phyloP scores from a whole-genome alignment of 2,113 vertebrate genomes.

The Coptodon rendalli region DNA sequence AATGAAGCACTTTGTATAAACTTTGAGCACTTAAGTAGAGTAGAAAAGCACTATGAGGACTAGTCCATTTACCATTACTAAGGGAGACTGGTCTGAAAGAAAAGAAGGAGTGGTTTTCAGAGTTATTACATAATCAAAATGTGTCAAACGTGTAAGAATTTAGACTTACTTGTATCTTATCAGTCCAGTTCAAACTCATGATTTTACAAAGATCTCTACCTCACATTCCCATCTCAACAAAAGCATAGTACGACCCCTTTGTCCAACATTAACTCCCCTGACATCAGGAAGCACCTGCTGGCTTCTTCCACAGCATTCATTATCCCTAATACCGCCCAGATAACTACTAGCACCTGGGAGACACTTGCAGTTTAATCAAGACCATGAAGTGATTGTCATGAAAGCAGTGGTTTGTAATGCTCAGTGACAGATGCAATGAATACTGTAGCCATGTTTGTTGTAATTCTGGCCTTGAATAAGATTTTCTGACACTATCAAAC shows the following conservation, averaged over 20 bases:
- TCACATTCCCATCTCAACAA: not conserved
- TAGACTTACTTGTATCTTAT: not conserved
- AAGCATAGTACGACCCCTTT: not conserved
- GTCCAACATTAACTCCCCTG: not conserved
- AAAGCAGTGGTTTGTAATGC: constrained; percentile 1
- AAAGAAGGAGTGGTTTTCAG: not conserved
- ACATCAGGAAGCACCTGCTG: not conserved
- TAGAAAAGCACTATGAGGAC: not conserved
- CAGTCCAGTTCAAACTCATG: not conserved
- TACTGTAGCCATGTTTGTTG: not conserved
- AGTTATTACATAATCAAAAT: not conserved
- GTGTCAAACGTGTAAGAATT: not conserved
- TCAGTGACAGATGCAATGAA: constrained; percentile 6
- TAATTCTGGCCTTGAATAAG: not conserved
- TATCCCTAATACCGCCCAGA: not conserved
- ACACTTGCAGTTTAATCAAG: not conserved
- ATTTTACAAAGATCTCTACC: not conserved
- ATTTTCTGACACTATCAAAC: not conserved
- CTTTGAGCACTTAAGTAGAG: not conserved
- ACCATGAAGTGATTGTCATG: not conserved
- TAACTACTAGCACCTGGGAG: constrained; percentile 25
- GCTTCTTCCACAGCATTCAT: constrained; percentile 9
- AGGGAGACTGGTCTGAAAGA: not conserved
- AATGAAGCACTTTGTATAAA: not conserved
- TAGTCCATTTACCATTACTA: not conserved